These are phyloP conservation scores for Drosophila bunnanda DNA, from an alignment of 2,888 invertebrate species.

Conservation along the genomic window DNA sequence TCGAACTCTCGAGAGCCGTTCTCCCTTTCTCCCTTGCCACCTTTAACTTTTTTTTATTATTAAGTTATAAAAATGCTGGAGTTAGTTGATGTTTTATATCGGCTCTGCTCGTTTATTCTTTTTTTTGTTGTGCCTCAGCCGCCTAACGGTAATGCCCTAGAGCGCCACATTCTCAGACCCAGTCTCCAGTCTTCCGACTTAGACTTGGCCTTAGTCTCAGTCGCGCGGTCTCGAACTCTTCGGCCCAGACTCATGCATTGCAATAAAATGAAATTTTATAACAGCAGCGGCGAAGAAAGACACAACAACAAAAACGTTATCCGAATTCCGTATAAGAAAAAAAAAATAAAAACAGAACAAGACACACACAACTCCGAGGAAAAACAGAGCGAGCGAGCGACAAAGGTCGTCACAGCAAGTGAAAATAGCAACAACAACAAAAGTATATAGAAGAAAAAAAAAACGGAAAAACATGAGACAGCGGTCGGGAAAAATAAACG, in stretches of 20 bases:
- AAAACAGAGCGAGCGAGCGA: constrained; percentile 21
- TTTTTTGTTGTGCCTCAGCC: constrained; percentile 25
- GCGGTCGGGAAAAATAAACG: constrained; percentile 38
- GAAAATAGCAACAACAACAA: constrained; percentile 68
- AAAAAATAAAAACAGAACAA: constrained; percentile 27
- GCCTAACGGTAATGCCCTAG: constrained; percentile 66
- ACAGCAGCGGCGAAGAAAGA: constrained; percentile 29
- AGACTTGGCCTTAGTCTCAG: constrained; percentile 3
- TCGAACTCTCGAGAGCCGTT: constrained; percentile 58
- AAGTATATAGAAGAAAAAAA: constrained; percentile 8
- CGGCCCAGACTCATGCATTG: constrained; percentile 58
- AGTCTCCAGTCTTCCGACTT: constrained; percentile 15
- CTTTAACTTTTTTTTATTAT: constrained; percentile 49
- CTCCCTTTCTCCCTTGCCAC: not conserved
- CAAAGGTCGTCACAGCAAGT: constrained; percentile 73
- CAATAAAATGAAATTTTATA: constrained; percentile 77
- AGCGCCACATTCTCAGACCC: constrained; percentile 57
- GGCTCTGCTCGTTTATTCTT: constrained; percentile 17
- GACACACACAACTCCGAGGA: constrained; percentile 22
- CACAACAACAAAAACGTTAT: constrained; percentile 39
- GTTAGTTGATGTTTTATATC: constrained; percentile 47
- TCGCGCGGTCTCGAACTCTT: constrained; percentile 11
- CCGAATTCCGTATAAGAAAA: constrained; percentile 44
- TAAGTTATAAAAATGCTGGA: constrained; percentile 72
- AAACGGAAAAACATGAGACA: constrained; percentile 15